These are phyloP conservation scores for Teleopsis dalmanni DNA, from an alignment of 1,140 invertebrate genomes.

Conservation along the genomic window DNA sequence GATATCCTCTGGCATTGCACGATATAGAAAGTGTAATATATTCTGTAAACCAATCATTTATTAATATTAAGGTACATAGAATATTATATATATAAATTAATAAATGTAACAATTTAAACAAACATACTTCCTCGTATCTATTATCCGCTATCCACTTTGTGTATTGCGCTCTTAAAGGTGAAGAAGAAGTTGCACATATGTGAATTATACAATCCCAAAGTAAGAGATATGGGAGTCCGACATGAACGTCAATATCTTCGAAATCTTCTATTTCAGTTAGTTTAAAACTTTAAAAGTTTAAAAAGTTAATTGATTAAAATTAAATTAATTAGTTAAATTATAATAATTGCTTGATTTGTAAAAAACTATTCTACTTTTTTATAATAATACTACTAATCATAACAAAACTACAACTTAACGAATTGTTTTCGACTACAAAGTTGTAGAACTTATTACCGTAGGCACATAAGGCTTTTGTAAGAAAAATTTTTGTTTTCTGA, in stretches of 20 bases:
- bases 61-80: not conserved
- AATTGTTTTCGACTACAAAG: too few relatives aligned
- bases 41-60: constrained; percentile 24
- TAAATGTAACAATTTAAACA: constrained; percentile 15
- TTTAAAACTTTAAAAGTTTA: constrained; percentile 25
- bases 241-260: constrained; percentile 25
- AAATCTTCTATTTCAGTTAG: constrained; percentile 31
- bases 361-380: too few relatives aligned
- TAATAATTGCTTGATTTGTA: too few relatives aligned
- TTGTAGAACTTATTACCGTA: too few relatives aligned
- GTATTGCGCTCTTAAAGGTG: constrained; percentile 62
- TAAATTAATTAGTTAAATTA: not conserved
- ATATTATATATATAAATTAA: not conserved
- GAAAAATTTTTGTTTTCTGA: too few relatives aligned
- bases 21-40: constrained; percentile 39
- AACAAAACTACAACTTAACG: too few relatives aligned
- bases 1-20: constrained; percentile 39
- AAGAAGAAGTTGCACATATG: constrained; percentile 57
- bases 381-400: too few relatives aligned
- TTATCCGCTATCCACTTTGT: constrained; percentile 59
- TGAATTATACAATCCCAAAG: constrained; percentile 66
- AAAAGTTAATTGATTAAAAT: not conserved
- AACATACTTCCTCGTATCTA: constrained; percentile 31
- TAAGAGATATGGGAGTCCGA: constrained; percentile 53
- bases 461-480: too few relatives aligned